These are phyloP conservation scores for Thryonomys swinderianus DNA, from an alignment of 2,113 vertebrate species.

Conservation along the genomic window DNA sequence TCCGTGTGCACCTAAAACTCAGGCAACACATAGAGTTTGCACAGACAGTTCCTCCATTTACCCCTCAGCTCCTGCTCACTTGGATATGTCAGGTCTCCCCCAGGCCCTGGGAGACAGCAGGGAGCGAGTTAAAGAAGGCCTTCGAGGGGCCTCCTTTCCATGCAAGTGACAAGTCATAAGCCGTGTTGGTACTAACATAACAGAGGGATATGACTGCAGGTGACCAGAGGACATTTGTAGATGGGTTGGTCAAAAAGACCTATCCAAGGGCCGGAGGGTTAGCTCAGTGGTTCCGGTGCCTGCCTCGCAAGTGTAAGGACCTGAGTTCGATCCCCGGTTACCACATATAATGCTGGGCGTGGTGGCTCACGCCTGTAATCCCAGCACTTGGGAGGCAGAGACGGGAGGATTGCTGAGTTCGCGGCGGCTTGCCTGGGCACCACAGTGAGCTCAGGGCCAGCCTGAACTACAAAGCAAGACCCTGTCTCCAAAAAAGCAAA, in stretches of 20 bases:
- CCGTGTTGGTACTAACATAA: background rate
- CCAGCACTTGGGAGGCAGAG: too few species aligned
- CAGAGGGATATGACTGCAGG: background rate
- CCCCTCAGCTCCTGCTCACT: background rate
- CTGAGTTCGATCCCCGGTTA: too few species aligned
- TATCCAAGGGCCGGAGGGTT: too few species aligned
- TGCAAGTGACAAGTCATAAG: background rate
- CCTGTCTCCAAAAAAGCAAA: too few species aligned
- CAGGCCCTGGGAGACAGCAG: background rate
- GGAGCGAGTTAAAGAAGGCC: background rate
- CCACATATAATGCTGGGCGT: too few species aligned
- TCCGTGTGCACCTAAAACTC: background rate
- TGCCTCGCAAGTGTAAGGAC: too few species aligned
- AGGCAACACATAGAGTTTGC: background rate
- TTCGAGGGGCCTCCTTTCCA: background rate
- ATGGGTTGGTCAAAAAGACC: background rate
- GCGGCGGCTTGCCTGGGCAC: too few species aligned
- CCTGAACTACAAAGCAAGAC: too few species aligned
- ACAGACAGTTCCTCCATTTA: background rate
- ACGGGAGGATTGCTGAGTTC: too few species aligned
- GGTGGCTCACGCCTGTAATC: too few species aligned
- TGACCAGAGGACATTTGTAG: background rate
- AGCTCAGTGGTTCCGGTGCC: too few species aligned
- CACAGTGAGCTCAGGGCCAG: too few species aligned
- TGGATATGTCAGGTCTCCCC: background rate